phyloP scores from a whole-genome alignment of 2,797 vertebrate species.

The Ispidina lecontei region DNA sequence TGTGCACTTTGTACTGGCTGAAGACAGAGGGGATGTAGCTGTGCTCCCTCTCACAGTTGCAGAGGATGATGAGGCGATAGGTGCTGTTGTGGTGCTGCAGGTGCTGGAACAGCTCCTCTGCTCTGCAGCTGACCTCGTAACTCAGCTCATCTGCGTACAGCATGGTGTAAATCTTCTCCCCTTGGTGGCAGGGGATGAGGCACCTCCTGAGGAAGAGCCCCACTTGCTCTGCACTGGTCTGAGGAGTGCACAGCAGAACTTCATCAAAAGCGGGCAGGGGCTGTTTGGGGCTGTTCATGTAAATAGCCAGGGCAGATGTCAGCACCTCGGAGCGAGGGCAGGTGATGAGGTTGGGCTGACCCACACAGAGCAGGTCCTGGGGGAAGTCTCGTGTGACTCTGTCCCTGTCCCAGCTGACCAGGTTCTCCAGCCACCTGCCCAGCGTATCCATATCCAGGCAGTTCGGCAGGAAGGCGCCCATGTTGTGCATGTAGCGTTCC shows the following conservation, averaged over 20 bases:
- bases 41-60: constrained; percentile 88
- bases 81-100: constrained; percentile 77
- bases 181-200: constrained; percentile 76
- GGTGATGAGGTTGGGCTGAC: constrained; percentile 89
- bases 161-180: constrained; percentile 86
- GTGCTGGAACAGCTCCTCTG: constrained; percentile 86
- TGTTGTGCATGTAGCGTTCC: constrained; percentile 84
- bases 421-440: constrained; percentile 81
- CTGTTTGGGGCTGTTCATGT: constrained; percentile 84
- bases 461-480: constrained; percentile 80
- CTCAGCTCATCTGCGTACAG: constrained; percentile 89
- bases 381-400: constrained; percentile 80
- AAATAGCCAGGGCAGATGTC: constrained; percentile 86
- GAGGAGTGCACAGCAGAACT: constrained; percentile 89
- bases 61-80: constrained; percentile 87
- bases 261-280: constrained; percentile 90
- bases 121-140: constrained; percentile 89
- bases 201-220: constrained; percentile 91
- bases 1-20: constrained; percentile 87
- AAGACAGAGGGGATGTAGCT: constrained; percentile 92
- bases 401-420: constrained; percentile 15
- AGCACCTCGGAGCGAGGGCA: constrained; percentile 87
- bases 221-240: constrained; percentile 87
- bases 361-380: constrained; percentile 73
- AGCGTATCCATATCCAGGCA: constrained; percentile 86